Percentiles rank a stretch among this genome's conserved stretches.
These are phyloP conservation scores for Cercocebus atys DNA, from an alignment of 2,113 vertebrate genomes.

Conservation along the genomic window DNA sequence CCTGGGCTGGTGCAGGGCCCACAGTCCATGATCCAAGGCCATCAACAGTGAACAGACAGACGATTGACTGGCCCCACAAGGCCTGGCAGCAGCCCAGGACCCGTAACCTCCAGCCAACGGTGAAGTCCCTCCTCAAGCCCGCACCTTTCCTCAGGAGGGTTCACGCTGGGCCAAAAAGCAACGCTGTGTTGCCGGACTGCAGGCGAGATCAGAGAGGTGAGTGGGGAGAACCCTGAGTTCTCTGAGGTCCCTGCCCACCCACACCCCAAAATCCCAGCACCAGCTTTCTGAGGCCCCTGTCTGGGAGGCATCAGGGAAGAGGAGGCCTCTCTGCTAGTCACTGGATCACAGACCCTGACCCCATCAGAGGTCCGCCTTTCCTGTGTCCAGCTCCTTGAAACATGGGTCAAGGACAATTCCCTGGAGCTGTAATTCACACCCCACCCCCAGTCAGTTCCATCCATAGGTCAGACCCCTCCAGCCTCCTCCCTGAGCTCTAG, in stretches of 20 bases:
- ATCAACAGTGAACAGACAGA: background rate
- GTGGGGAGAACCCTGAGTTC: background rate
- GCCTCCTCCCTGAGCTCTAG: background rate
- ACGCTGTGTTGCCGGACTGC: constrained; percentile 87
- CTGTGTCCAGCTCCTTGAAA: background rate
- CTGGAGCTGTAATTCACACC: background rate
- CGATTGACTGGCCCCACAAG: background rate
- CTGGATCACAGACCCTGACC: background rate
- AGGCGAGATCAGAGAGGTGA: background rate
- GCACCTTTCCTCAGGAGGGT: constrained; percentile 86
- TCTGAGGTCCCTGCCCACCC: background rate
- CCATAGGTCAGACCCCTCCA: background rate
- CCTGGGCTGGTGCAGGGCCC: background rate
- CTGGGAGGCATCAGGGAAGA: background rate
- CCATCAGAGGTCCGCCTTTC: background rate
- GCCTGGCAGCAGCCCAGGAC: background rate
- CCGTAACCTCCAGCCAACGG: constrained; percentile 90
- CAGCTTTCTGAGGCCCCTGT: background rate
- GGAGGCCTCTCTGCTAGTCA: background rate
- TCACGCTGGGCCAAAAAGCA: constrained; percentile 90
- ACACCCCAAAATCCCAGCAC: background rate
- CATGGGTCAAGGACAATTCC: background rate
- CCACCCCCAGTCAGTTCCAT: background rate
- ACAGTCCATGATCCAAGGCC: background rate
- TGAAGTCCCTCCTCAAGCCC: too few species aligned